Evolutionary conservation across 2,888 invertebrate species (phyloP).

Genomic region (Heterodera filipjevi): DNA sequence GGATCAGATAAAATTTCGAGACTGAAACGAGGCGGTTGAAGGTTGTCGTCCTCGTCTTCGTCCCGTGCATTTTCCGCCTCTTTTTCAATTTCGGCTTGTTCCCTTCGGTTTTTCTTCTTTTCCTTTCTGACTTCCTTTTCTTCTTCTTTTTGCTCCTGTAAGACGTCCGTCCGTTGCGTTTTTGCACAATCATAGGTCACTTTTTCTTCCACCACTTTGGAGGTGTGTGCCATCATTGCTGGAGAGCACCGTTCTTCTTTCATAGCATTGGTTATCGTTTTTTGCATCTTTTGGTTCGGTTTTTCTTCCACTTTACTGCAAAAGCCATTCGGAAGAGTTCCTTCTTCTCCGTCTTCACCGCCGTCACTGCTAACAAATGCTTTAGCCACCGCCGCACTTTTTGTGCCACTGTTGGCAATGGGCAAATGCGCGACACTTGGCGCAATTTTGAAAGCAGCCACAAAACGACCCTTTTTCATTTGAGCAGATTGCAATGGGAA

Average conservation of each 20-base stretch:
- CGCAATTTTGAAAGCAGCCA: neutral
- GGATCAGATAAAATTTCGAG: slow-evolving; percentile 18
- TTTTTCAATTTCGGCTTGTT: neutral
- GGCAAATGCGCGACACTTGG: neutral
- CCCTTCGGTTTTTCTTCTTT: neutral
- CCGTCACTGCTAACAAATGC: neutral
- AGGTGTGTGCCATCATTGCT: neutral
- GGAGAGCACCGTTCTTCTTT: neutral
- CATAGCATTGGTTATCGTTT: neutral
- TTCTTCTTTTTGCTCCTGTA: neutral
- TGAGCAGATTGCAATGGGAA: neutral
- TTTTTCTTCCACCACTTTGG: neutral
- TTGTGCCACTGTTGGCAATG: slow-evolving; percentile 6
- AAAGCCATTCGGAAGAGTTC: neutral
- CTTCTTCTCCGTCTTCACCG: neutral
- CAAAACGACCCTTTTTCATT: neutral
- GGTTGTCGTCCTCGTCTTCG: slow-evolving; percentile 10
- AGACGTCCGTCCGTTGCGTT: neutral
- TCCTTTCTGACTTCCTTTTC: neutral
- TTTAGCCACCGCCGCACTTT: slow-evolving; percentile 5
- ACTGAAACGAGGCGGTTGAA: slow-evolving; percentile 20
- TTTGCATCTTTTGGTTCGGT: neutral
- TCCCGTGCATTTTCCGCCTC: neutral
- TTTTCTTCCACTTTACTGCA: neutral
- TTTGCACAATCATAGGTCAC: neutral